A percentile compares a stretch with the other conserved stretches of the same genome.
phyloP scores from a whole-genome alignment of 2,797 vertebrate genomes.

The Ceryle rudis region DNA sequence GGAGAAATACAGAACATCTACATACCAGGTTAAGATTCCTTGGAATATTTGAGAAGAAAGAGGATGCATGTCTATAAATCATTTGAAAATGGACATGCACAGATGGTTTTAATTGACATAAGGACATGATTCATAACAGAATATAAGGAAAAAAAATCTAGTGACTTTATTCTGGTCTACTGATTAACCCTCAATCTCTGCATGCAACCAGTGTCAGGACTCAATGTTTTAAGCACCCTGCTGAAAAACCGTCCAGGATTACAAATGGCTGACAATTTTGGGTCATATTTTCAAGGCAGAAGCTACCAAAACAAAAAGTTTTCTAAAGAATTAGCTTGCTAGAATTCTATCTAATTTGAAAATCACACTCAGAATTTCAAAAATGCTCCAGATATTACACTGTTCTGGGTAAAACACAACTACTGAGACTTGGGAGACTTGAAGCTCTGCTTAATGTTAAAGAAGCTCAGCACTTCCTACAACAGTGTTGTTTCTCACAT shows the following conservation, averaged over 20 bases:
- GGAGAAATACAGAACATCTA: not conserved
- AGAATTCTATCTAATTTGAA: not conserved
- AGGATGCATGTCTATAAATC: slow-evolving; percentile 47
- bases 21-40: slow-evolving; percentile 52
- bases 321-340: not conserved
- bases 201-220: not conserved
- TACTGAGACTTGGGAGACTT: not conserved
- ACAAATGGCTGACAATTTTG: not conserved
- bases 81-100: slow-evolving; percentile 29
- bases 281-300: not conserved
- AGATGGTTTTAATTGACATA: slow-evolving; percentile 66
- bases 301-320: not conserved
- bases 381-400: not conserved
- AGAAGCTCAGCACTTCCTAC: not conserved
- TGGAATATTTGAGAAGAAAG: slow-evolving; percentile 48
- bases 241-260: not conserved
- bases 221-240: not conserved
- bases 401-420: not conserved
- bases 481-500: not conserved
- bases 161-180: slow-evolving; percentile 23
- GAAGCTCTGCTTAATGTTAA: not conserved
- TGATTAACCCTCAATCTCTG: slow-evolving; percentile 29
- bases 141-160: not conserved
- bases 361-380: not conserved
- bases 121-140: slow-evolving; percentile 46